Evolutionary conservation across 2,113 vertebrate genomes (phyloP).

Genomic region (Alethe diademata): DNA sequence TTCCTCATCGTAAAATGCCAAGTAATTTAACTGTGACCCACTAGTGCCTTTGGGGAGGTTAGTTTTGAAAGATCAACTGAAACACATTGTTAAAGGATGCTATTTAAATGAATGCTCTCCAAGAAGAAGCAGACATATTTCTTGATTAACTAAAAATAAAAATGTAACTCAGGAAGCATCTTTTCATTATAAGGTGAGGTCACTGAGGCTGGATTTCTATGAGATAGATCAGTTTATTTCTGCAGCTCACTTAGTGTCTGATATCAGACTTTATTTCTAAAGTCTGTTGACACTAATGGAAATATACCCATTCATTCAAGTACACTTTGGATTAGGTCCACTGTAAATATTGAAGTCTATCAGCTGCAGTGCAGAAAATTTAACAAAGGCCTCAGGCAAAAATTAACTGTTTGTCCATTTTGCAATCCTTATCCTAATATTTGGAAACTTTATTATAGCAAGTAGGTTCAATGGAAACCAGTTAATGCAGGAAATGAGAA

Average conservation of each 20-base stretch:
- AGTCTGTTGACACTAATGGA: conserved; percentile 1
- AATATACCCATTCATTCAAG: neutral
- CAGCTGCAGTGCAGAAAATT: neutral
- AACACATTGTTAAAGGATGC: neutral
- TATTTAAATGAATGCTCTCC: neutral
- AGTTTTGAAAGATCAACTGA: neutral
- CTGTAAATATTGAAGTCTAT: conserved; percentile 32
- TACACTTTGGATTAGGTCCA: conserved; percentile 2
- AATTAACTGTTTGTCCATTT: conserved; percentile 7
- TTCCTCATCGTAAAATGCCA: neutral
- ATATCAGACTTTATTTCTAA: neutral
- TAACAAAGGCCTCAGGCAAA: conserved; percentile 1
- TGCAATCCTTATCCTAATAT: conserved; percentile 25
- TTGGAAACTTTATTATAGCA: neutral
- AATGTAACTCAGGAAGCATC: neutral
- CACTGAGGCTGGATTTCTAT: neutral
- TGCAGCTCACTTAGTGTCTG: neutral
- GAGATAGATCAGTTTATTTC: neutral
- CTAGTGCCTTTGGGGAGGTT: neutral
- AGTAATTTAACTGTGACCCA: neutral
- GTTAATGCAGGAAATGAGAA: neutral
- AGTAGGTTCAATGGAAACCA: neutral
- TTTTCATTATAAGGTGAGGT: neutral
- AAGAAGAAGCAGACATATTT: neutral
- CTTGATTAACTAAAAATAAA: neutral